Evolutionary conservation across 1,140 invertebrate species (phyloP).

Genomic region (Dermatophagoides farinae): DNA sequence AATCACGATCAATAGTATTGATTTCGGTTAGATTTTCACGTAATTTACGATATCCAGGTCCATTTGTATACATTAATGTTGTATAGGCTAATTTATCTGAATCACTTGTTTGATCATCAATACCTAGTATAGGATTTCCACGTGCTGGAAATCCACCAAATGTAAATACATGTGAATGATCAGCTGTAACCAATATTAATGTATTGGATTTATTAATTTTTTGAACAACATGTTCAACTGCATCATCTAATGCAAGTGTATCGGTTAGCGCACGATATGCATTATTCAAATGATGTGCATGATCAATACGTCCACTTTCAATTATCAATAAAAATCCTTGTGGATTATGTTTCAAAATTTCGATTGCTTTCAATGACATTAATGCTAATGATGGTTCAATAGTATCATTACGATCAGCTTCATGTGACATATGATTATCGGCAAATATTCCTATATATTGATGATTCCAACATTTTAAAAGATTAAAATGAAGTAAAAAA

Average conservation of each 20-base stretch:
- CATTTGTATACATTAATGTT: slow-evolving; percentile 56
- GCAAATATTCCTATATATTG: slow-evolving; percentile 23
- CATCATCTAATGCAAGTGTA: slow-evolving; percentile 21
- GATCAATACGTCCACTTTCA: slow-evolving; percentile 47
- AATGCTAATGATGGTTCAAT: slow-evolving; percentile 26
- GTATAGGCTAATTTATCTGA: slow-evolving; percentile 40
- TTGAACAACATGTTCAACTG: slow-evolving; percentile 19
- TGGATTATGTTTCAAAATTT: slow-evolving; percentile 23
- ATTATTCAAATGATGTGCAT: slow-evolving; percentile 48
- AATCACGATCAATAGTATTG: slow-evolving; percentile 6
- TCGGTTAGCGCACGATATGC: slow-evolving; percentile 22
- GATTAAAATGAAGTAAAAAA: neutral
- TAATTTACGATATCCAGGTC: slow-evolving; percentile 33
- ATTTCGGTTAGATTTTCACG: neutral
- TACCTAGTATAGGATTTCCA: slow-evolving; percentile 21
- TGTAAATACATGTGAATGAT: slow-evolving; percentile 16
- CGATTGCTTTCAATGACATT: slow-evolving; percentile 28
- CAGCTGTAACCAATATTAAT: slow-evolving; percentile 21
- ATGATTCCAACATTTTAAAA: neutral
- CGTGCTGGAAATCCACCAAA: slow-evolving; percentile 13
- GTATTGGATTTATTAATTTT: slow-evolving; percentile 21
- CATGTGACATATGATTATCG: slow-evolving; percentile 26
- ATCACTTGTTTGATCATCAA: neutral
- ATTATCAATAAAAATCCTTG: slow-evolving; percentile 29
- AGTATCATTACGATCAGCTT: slow-evolving; percentile 22